phyloP scores from a whole-genome alignment of 2,888 invertebrate genomes.

The Cantharis flavilabris region DNA sequence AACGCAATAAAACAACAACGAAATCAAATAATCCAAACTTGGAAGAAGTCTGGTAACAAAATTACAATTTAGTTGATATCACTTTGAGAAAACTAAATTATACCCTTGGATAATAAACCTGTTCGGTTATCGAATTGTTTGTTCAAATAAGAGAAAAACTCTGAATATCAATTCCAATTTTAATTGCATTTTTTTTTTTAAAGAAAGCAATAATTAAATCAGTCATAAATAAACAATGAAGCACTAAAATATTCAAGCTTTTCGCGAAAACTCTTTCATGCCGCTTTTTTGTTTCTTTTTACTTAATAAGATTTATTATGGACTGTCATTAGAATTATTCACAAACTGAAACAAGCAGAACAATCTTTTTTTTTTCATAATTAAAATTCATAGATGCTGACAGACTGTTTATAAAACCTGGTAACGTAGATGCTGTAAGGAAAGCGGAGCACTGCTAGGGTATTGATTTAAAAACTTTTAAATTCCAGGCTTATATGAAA shows the following conservation, averaged over 20 bases:
- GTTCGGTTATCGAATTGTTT: not conserved
- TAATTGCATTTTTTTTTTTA: not conserved
- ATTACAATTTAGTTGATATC: slow-evolving; percentile 10
- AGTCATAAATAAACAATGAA: not conserved
- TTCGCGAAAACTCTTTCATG: slow-evolving; percentile 7
- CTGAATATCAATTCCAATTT: not conserved
- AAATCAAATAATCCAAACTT: not conserved
- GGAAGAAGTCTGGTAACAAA: slow-evolving; percentile 9
- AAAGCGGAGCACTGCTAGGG: slow-evolving; percentile 31
- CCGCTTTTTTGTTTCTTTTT: slow-evolving; percentile 5
- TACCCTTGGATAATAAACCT: not conserved
- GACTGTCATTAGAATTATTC: slow-evolving; percentile 21
- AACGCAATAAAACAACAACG: not conserved
- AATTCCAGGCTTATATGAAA: slow-evolving; percentile 41
- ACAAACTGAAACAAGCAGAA: slow-evolving; percentile 29
- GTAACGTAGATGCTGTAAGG: slow-evolving; percentile 32
- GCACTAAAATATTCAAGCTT: slow-evolving; percentile 9
- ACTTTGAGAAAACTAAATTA: slow-evolving; percentile 3
- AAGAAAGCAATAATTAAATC: not conserved
- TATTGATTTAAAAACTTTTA: slow-evolving; percentile 47
- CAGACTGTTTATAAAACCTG: slow-evolving; percentile 41
- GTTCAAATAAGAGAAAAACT: not conserved
- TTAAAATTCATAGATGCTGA: slow-evolving; percentile 42
- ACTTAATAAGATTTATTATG: slow-evolving; percentile 27
- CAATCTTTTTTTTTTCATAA: slow-evolving; percentile 38